A percentile compares a stretch with the other conserved stretches of the same genome.
Evolutionary conservation across 2,113 vertebrate species (phyloP).

Genomic region (Brachypodius melanocephalos): DNA sequence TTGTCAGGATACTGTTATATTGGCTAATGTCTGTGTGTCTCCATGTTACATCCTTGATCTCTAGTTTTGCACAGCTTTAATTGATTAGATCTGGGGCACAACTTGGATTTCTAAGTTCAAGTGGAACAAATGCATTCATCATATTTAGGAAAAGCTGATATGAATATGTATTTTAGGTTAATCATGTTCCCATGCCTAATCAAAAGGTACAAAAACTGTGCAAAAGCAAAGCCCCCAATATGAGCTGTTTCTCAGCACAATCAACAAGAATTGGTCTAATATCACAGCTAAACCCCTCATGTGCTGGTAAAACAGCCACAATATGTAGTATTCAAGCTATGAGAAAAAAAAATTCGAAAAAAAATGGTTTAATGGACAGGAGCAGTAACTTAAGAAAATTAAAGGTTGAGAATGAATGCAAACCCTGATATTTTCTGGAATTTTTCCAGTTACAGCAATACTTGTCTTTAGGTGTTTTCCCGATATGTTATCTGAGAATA

Average conservation of each 20-base stretch:
- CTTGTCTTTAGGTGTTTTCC: not conserved
- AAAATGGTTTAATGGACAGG: not conserved
- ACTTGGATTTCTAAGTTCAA: not conserved
- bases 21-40: not conserved
- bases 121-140: not conserved
- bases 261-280: not conserved
- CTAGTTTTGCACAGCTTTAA: not conserved
- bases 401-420: not conserved
- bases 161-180: not conserved
- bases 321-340: not conserved
- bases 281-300: not conserved
- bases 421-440: not conserved
- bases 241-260: not conserved
- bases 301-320: not conserved
- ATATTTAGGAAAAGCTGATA: not conserved
- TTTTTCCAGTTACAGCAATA: not conserved
- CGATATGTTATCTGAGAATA: not conserved
- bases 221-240: not conserved
- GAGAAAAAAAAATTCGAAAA: not conserved
- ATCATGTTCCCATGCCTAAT: fast-evolving
- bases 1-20: not conserved
- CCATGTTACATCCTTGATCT: not conserved
- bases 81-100: not conserved
- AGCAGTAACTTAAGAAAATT: not conserved
- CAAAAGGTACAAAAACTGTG: not conserved